These are phyloP conservation scores for Athripsodes cinereus DNA, from an alignment of 2,888 invertebrate genomes.

Conservation along the genomic window DNA sequence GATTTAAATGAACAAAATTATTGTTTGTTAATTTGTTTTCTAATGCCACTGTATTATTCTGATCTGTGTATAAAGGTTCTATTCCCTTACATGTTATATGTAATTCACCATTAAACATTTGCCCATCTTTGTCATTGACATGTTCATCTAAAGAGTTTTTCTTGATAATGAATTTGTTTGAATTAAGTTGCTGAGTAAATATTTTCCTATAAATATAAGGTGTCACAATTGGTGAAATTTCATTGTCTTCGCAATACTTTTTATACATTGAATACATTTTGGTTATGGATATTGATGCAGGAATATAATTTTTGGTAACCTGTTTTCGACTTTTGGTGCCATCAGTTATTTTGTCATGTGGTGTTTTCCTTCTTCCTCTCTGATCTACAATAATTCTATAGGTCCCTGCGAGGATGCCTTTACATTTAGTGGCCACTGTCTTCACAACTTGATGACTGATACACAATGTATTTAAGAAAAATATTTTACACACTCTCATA, in stretches of 20 bases:
- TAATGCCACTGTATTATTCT: too few relatives aligned
- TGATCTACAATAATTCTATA: background rate
- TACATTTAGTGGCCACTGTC: conserved; percentile 1
- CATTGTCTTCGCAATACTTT: background rate
- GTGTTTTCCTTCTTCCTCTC: background rate
- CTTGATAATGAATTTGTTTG: background rate
- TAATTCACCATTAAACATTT: background rate
- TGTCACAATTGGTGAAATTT: background rate
- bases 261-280: conserved; percentile 4
- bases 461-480: conserved; percentile 1
- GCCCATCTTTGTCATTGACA: background rate
- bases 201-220: conserved; percentile 4
- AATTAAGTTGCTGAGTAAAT: conserved; percentile 2
- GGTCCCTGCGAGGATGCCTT: background rate
- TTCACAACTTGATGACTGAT: conserved; percentile 5
- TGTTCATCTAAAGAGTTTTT: background rate
- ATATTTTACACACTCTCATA: conserved; percentile 1
- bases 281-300: background rate
- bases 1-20: too few relatives aligned
- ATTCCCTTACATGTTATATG: too few relatives aligned
- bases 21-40: too few relatives aligned
- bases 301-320: background rate
- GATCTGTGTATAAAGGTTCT: too few relatives aligned
- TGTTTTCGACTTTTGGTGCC: background rate
- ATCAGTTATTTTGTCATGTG: background rate